These are phyloP conservation scores for Lucinisca nassula DNA, from an alignment of 2,888 invertebrate species.

Conservation along the genomic window DNA sequence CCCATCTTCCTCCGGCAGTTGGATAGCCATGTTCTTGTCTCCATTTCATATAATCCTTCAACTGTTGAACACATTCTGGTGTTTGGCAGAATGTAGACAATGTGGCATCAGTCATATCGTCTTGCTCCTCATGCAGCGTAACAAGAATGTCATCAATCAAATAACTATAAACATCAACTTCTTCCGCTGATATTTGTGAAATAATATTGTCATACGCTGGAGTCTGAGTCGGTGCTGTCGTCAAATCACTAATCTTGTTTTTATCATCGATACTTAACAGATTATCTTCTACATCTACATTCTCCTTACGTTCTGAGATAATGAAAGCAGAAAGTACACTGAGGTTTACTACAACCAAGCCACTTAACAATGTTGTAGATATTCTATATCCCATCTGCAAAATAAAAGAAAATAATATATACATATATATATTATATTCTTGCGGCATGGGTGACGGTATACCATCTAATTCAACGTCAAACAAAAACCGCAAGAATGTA, in stretches of 20 bases:
- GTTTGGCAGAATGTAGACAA: constrained; percentile 36
- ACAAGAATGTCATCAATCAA: not conserved
- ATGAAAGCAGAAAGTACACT: not conserved
- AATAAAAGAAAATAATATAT: not conserved
- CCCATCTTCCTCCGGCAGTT: constrained; percentile 29
- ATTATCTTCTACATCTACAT: not conserved
- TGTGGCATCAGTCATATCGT: not conserved
- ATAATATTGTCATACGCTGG: not conserved
- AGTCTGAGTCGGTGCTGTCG: not conserved
- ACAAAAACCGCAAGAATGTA: too few relatives aligned
- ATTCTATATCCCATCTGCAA: not conserved
- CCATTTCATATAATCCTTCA: constrained; percentile 44
- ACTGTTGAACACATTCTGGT: constrained; percentile 24
- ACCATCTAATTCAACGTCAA: not conserved
- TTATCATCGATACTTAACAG: not conserved
- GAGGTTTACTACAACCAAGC: not conserved
- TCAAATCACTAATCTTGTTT: not conserved
- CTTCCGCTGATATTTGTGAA: not conserved
- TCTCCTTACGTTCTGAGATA: not conserved
- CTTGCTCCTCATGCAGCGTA: too few relatives aligned
- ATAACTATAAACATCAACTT: not conserved
- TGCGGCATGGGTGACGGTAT: not conserved
- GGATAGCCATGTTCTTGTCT: constrained; percentile 38
- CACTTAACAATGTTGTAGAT: not conserved
- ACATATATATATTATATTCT: not conserved